These are phyloP conservation scores for Philereme vetulata DNA, from an alignment of 2,888 invertebrate species.

Conservation along the genomic window DNA sequence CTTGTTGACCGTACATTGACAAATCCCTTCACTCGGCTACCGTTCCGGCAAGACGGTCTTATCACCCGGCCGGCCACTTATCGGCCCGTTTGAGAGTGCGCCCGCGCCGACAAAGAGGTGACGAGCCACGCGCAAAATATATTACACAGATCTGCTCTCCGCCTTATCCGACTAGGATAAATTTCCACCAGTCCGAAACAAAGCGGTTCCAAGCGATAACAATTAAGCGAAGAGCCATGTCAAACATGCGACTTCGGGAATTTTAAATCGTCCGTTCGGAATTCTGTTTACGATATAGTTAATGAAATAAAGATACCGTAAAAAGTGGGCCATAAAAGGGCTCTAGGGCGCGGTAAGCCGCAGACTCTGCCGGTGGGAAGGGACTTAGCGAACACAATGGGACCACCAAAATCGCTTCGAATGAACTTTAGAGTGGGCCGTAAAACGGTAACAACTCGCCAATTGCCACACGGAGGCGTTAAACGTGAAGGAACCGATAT, in stretches of 20 bases:
- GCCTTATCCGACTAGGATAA: constrained; percentile 40
- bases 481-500: constrained; percentile 71
- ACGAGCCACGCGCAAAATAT: constrained; percentile 66
- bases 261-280: constrained; percentile 46
- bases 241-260: constrained; percentile 41
- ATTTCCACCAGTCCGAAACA: constrained; percentile 34
- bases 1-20: constrained; percentile 76
- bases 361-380: constrained; percentile 51
- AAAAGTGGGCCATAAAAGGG: constrained; percentile 70
- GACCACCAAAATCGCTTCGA: constrained; percentile 79
- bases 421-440: constrained; percentile 78
- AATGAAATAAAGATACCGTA: constrained; percentile 71
- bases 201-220: constrained; percentile 31
- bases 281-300: constrained; percentile 63
- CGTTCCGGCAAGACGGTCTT: constrained; percentile 63
- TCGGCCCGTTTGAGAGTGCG: constrained; percentile 67
- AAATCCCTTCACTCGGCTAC: constrained; percentile 77
- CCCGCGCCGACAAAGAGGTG: constrained; percentile 77
- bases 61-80: constrained; percentile 69
- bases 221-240: constrained; percentile 44
- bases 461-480: constrained; percentile 82
- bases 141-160: constrained; percentile 44
- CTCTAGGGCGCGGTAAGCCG: constrained; percentile 63
- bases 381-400: constrained; percentile 74
- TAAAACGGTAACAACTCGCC: constrained; percentile 80